Conservation (phyloP, 2,888 invertebrate species). For the Villa cingulata region DNA sequence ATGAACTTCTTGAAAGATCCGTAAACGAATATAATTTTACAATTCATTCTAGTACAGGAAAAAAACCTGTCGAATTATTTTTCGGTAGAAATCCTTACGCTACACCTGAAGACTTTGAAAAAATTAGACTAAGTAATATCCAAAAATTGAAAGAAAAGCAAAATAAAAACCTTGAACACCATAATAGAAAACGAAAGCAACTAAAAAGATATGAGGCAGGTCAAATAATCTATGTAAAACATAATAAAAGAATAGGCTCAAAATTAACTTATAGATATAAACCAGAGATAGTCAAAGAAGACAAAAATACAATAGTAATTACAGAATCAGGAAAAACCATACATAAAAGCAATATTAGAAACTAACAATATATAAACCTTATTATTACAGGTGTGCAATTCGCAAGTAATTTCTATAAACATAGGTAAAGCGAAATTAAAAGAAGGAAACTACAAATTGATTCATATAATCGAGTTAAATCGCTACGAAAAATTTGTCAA, state of each 20-base stretch:
- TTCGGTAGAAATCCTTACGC: conserved; percentile 9
- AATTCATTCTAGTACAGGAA: conserved; percentile 11
- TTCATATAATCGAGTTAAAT: not conserved
- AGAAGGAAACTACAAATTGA: not conserved
- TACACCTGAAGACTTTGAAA: conserved; percentile 11
- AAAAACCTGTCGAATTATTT: conserved; percentile 13
- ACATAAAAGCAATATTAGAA: not conserved
- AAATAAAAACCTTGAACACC: conserved; percentile 7
- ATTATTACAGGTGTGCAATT: too few relatives aligned
- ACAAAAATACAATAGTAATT: not conserved
- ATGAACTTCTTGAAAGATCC: conserved; percentile 11
- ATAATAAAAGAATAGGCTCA: too few relatives aligned
- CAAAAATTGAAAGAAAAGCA: conserved; percentile 12
- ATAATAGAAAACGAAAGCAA: conserved; percentile 12
- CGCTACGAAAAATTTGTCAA: not conserved
- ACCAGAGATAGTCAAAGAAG: conserved; percentile 10
- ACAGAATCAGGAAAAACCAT: not conserved
- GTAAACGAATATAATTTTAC: conserved; percentile 1
- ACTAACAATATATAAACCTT: not conserved
- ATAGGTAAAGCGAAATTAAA: not conserved
- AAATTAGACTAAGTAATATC: conserved; percentile 6
- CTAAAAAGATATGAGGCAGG: conserved; percentile 1
- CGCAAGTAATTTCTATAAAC: not conserved
- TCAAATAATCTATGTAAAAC: too few relatives aligned
- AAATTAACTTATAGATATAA: not conserved